Conservation (phyloP, 2,113 vertebrate species). For the Solea solea region DNA sequence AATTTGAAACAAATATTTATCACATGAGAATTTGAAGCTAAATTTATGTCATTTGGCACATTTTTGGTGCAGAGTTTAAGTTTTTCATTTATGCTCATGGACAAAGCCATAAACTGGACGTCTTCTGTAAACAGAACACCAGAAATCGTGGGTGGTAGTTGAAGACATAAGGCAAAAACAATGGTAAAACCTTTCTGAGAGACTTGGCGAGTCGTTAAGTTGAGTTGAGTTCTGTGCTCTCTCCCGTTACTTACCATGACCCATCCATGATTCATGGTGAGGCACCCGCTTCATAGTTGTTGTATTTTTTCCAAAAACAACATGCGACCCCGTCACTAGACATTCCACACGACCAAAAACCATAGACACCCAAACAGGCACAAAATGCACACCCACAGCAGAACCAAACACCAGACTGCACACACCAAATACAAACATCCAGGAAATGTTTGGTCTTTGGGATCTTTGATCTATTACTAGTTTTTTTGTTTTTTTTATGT, state of each 20-base stretch:
- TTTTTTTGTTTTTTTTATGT: neutral
- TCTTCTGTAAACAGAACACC: too few relatives aligned
- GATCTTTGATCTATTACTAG: slow-evolving; percentile 33
- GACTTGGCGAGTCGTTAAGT: neutral
- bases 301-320: slow-evolving; percentile 31
- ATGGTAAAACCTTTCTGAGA: too few relatives aligned
- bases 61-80: slow-evolving; percentile 6
- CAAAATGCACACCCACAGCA: slow-evolving; percentile 41
- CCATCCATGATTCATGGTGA: slow-evolving; percentile 30
- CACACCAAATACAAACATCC: slow-evolving; percentile 44
- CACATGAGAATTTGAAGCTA: slow-evolving; percentile 2
- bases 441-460: slow-evolving; percentile 71
- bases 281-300: neutral
- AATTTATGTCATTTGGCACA: slow-evolving; percentile 38
- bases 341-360: slow-evolving; percentile 53
- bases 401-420: slow-evolving; percentile 28
- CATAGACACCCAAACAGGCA: slow-evolving; percentile 52
- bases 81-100: neutral
- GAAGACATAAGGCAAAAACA: neutral
- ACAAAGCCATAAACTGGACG: too few relatives aligned
- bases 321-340: slow-evolving; percentile 41
- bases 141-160: too few relatives aligned
- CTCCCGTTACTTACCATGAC: slow-evolving; percentile 39
- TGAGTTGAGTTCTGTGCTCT: neutral
- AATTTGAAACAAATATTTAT: slow-evolving; percentile 42